Evolutionary conservation across 2,113 vertebrate species (phyloP), one percentile per base, ranked within the genome.

Genomic region (Chionis minor): DNA sequence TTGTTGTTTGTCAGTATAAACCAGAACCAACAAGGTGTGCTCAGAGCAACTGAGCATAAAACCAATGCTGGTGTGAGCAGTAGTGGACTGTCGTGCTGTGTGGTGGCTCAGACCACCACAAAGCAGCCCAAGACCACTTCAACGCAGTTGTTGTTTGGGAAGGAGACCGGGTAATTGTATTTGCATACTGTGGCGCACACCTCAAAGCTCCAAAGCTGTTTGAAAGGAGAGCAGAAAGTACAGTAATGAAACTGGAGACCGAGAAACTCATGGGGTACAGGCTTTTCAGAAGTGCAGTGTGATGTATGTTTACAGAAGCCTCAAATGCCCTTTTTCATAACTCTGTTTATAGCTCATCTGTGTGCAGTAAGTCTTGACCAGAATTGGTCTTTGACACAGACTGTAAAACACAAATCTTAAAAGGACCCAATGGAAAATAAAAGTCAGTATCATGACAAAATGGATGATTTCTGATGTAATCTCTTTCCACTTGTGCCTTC

Each of bases 331-430:
- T 97, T 97, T 98, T 97, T 83, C 97, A 97, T 66, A 95, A 85
- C 67, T 95, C 92, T 97, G 90, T 97, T 98, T 97, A 98, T 86
- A 96, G 95, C 96, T 98, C 97, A 97, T 96, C 95, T 94, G 97
- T 97, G 98, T 71, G 94, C 96, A 97, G 51, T 98, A 98, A 97
- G 96, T 98, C 97, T 98, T 98, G 97, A 95, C 95, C 93, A 35
- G 97, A 98, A 98, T 97, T 97, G 95, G 97, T 98, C 97, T 98
- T 96, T 98, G 98, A 97, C 97, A 97, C 80, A 96, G 94, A 94
- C 96, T 95, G 92, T 98, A 98, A 98, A 98, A 97, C 90, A 96
- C 96, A 97, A 87, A 97, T 93, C 93, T 97, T 95, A 97, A 97
- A 96, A 97, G 95, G 97, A 96, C 97, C 96, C 97, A 92, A 26